phyloP scores from a whole-genome alignment of 2,113 vertebrate species.

The Tapirus terrestris region DNA sequence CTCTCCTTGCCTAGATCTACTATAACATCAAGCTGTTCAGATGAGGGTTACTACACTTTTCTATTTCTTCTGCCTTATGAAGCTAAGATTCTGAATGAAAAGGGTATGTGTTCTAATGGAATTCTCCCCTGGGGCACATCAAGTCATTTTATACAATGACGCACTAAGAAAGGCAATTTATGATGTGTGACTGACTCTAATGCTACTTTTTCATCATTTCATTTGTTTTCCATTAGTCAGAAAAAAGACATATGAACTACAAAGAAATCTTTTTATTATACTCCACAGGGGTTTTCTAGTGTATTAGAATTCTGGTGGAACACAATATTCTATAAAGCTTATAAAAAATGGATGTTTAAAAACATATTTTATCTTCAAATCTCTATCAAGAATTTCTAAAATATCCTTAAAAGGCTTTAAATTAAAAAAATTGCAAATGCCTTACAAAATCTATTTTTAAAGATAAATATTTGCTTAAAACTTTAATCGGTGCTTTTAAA shows the following conservation, averaged over 20 bases:
- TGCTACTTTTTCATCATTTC: constrained; percentile 76
- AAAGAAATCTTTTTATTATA: constrained; percentile 52
- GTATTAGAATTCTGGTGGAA: constrained; percentile 8
- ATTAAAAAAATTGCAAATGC: neutral
- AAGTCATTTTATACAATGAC: constrained; percentile 74
- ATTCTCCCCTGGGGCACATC: constrained; percentile 71
- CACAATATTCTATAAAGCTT: constrained; percentile 8
- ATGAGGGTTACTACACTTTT: neutral
- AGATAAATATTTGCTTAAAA: neutral
- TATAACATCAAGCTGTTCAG: neutral
- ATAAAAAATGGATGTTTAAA: constrained; percentile 22
- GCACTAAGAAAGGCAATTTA: constrained; percentile 76
- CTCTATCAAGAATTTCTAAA: constrained; percentile 6
- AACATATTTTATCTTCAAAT: neutral
- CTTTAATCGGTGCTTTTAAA: neutral
- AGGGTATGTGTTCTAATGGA: constrained; percentile 64
- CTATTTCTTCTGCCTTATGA: neutral
- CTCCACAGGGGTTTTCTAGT: constrained; percentile 24
- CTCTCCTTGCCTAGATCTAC: neutral
- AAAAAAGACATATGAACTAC: constrained; percentile 63
- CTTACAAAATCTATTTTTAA: neutral
- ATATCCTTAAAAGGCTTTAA: neutral
- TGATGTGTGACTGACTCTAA: constrained; percentile 78
- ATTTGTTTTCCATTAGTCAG: constrained; percentile 77
- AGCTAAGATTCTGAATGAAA: constrained; percentile 57